These are phyloP conservation scores for Stercorarius parasiticus DNA, from an alignment of 2,113 vertebrate species.

Conservation along the genomic window DNA sequence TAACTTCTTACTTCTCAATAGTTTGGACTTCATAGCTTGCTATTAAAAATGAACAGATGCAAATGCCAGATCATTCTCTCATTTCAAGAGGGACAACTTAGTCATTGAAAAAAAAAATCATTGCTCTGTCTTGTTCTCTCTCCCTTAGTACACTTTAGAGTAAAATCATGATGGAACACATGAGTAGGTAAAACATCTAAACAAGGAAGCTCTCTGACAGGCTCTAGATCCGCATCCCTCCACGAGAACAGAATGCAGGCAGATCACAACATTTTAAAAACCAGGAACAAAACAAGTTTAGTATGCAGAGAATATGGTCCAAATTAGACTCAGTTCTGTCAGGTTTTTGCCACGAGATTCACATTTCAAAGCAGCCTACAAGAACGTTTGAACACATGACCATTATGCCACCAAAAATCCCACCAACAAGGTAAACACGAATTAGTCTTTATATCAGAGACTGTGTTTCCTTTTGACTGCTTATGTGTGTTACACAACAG, in stretches of 20 bases:
- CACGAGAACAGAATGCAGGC: background rate
- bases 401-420: background rate
- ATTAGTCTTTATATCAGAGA: background rate
- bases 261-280: background rate
- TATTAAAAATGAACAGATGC: background rate
- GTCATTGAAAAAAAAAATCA: background rate
- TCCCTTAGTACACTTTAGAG: background rate
- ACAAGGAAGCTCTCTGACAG: background rate
- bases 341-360: background rate
- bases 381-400: fast-evolving
- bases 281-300: background rate
- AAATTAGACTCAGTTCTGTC: background rate
- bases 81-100: background rate
- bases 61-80: background rate
- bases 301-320: background rate
- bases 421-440: background rate
- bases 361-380: background rate
- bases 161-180: background rate
- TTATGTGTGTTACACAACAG: background rate
- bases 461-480: background rate
- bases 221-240: background rate
- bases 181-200: background rate
- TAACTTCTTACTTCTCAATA: background rate
- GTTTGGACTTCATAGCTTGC: background rate
- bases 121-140: background rate